Percentiles rank a stretch among this genome's conserved stretches.
Evolutionary conservation across 2,113 vertebrate genomes (phyloP).

Genomic region (Hippocampus zosterae): DNA sequence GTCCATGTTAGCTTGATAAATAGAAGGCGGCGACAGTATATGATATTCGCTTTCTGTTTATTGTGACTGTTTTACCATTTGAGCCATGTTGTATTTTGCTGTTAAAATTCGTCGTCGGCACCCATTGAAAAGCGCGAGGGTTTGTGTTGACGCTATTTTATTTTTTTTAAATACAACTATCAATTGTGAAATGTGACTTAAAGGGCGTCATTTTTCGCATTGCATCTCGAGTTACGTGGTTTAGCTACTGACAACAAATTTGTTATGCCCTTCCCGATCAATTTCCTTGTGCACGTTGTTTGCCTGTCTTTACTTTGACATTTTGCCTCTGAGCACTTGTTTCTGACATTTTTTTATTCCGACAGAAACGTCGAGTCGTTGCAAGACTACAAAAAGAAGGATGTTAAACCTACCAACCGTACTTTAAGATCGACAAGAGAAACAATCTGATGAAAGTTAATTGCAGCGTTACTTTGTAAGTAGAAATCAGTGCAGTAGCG

Average conservation of each 20-base stretch:
- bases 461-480: conserved; percentile 57
- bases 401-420: conserved; percentile 34
- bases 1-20: conserved; percentile 44
- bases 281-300: background rate
- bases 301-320: background rate
- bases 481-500: background rate
- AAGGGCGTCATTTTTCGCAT: conserved; percentile 18
- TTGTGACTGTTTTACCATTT: background rate
- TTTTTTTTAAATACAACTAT: conserved; percentile 16
- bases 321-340: background rate
- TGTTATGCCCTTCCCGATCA: background rate
- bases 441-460: conserved; percentile 66
- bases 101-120: background rate
- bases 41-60: background rate
- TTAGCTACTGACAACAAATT: background rate
- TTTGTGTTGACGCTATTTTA: conserved; percentile 7
- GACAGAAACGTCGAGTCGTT: conserved; percentile 17
- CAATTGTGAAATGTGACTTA: conserved; percentile 21
- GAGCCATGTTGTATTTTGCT: too few species aligned
- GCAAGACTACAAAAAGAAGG: conserved; percentile 31
- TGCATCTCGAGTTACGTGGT: background rate
- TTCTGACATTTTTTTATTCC: conserved; percentile 5
- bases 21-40: conserved; percentile 2
- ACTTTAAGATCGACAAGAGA: conserved; percentile 41
- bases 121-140: background rate